Evolutionary conservation across 2,113 vertebrate species (phyloP).

Genomic region (Mesocricetus auratus): DNA sequence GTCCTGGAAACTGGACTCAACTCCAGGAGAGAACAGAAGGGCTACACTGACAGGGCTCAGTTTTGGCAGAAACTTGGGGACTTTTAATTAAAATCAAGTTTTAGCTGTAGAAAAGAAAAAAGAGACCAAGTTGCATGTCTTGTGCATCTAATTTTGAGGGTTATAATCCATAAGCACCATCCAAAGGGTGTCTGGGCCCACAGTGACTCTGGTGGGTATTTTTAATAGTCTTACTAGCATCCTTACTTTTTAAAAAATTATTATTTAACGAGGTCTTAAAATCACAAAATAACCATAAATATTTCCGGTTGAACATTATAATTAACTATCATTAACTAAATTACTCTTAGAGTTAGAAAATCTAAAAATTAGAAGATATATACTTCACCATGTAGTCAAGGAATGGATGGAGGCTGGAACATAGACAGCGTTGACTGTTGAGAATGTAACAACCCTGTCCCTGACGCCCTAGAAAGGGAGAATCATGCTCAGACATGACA

Average conservation of each 20-base stretch:
- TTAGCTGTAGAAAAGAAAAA: background rate
- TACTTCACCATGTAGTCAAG: background rate
- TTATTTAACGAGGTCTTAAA: too few species aligned
- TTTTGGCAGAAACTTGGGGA: background rate
- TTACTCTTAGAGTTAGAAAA: background rate
- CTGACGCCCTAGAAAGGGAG: background rate
- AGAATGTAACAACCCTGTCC: background rate
- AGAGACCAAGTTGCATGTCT: background rate
- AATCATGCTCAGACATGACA: background rate
- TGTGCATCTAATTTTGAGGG: background rate
- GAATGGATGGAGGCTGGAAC: slow-evolving; percentile 13
- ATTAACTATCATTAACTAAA: background rate
- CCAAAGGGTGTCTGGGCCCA: background rate
- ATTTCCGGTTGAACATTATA: background rate
- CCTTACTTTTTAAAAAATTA: background rate
- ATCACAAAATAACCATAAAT: background rate
- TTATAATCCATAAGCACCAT: background rate
- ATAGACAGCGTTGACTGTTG: background rate
- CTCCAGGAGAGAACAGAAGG: background rate
- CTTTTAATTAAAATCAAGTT: slow-evolving; percentile 28
- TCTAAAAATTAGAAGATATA: background rate
- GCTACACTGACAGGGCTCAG: background rate
- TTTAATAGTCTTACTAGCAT: background rate
- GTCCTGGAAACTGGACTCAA: background rate
- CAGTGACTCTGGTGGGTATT: background rate